Evolutionary conservation across 2,888 invertebrate genomes (phyloP), one percentile per base, ranked within the genome.

Genomic region (Keiferia lycopersicella): DNA sequence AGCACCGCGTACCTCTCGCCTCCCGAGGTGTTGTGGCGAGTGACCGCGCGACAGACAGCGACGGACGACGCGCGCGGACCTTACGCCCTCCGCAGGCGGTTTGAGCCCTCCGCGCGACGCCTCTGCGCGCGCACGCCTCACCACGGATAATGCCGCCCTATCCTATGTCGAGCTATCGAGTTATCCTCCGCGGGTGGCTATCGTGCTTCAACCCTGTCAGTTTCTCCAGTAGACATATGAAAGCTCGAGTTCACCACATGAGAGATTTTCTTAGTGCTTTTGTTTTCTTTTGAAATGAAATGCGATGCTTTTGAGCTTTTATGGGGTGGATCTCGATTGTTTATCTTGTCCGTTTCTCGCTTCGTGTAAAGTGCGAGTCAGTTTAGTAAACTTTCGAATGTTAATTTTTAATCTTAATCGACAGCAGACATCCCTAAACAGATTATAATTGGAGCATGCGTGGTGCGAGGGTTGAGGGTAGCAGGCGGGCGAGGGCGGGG

Each of bases 361-460:
- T 18, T 16, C n/a, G 56, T 34, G n/a, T 34, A 30, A 34, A 26
- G 14, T 34, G 26, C 14, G n/a, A 34, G 26, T 34, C 0, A 2
- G 34, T 56, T 34, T 41, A n/a, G 20, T 22, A 41, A 38, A 14
- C 12, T 41, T 41, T 59, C 20, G 39, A 39, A 39, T 41, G 20
- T 41, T 41, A 26, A 59, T 41, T 41, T 63, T 65, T 69, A 69
- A 68, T 78, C 68, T 81, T 82, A 85, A 90, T 90, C 90, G 91
- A 91, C 89, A 85, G 76, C 78, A 81, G 81, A 86, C 90, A 90
- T 90, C 90, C 84, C 91, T 91, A 90, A 85, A 84, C 85, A 87
- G 91, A 91, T 91, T 91, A 91, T 88, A 89, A 91, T 89, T 91
- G 91, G 91, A 91, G 91, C 91, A 91, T 91, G 91, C 91, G 91